Evolutionary conservation across 2,113 vertebrate genomes (phyloP), one percentile per base, ranked within the genome.

Genomic region (Catharus fuscescens): DNA sequence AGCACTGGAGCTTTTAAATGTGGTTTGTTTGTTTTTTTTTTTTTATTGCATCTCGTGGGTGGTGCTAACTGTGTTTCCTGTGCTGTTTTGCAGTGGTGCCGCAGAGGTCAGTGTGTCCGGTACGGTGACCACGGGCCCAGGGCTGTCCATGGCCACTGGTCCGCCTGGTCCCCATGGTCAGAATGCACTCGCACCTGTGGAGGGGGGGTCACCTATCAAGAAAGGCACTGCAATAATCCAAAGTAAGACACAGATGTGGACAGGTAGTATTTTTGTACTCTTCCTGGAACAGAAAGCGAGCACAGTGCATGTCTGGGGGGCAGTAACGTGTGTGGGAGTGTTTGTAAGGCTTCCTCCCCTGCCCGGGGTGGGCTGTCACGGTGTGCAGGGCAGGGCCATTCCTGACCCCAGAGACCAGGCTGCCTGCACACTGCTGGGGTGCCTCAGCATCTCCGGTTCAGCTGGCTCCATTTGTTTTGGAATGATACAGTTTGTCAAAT

Each of bases 171-270:
- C 0, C 97, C 97, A 86, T 99, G 99, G 99, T 99, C 99, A 0
- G 98, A 99, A n/a, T 99, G 99, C 92, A 99, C 99, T 47, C 97
- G 99, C 56, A 99, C 98, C 7, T 99, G 99, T 19, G 99, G 99
- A 60, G 98, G 98, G 62, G 99, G 99, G 45, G 98, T 99, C 72
- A 99, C 97, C 67, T 97, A 98, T 70, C 98, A 98, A 42, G 99
- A 99, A 48, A 98, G 99, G 56, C 98, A 98, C 88, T 99, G 99
- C 97, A 99, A 96, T 88, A 99, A 98, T 78, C 99, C 99, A 93
- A 99, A 99, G 99, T 99, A 99, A 98, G 97, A 3, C 84, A 90
- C 10, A 80, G 79, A 53, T 67, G 13, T 53, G 48, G 23, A 73
- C 50, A 80, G 42, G 28, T 45, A 47, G 86, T 50, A 3, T 45